phyloP scores from a whole-genome alignment of 2,888 invertebrate species.

The Siphlonurus alternatus region DNA sequence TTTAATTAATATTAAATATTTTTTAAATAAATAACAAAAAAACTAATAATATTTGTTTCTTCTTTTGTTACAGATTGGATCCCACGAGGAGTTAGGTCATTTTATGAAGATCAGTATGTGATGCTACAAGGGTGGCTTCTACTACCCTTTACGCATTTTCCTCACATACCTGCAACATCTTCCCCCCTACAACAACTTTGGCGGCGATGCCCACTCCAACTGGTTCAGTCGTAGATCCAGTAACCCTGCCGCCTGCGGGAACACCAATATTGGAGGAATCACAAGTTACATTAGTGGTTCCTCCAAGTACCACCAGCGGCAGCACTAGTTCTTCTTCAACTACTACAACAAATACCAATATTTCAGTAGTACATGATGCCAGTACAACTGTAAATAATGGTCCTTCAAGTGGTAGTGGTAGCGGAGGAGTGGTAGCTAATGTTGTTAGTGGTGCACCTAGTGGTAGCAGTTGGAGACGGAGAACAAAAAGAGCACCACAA shows the following conservation, averaged over 20 bases:
- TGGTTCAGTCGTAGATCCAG: neutral
- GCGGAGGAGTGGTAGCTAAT: neutral
- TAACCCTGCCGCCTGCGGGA: neutral
- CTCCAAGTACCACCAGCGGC: no score
- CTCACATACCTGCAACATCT: neutral
- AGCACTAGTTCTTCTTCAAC: no score
- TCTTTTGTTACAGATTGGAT: neutral
- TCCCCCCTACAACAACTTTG: neutral
- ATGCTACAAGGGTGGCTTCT: neutral
- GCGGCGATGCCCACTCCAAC: neutral
- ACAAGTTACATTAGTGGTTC: neutral
- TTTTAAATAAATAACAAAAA: no score
- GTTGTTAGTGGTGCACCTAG: no score
- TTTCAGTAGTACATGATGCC: neutral
- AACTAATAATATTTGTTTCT: neutral
- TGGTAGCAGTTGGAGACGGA: conserved; percentile 1
- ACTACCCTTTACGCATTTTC: no score
- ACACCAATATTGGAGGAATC: neutral
- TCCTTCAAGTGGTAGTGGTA: neutral
- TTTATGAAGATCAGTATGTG: no score
- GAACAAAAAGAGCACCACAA: neutral
- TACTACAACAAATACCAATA: no score
- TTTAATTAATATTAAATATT: no score
- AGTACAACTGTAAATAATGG: neutral
- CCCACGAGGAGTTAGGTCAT: neutral